Conservation (phyloP, 1,140 invertebrate genomes). For the Chymomyza costata region DNA sequence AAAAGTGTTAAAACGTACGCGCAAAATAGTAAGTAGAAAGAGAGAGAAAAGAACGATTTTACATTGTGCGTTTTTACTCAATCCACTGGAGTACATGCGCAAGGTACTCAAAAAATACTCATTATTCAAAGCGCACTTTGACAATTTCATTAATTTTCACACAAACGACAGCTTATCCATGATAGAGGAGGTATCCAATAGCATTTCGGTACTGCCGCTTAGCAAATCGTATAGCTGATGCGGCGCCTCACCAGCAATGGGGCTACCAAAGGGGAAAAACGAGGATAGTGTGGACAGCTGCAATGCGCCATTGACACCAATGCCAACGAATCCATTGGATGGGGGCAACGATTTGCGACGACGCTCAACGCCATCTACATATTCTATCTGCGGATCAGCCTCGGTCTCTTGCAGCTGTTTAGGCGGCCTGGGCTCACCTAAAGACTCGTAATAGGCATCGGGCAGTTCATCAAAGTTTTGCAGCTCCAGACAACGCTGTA, state of each 20-base stretch:
- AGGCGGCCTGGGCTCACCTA: constrained; percentile 30
- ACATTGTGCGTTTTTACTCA: too few species aligned
- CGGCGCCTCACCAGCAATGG: constrained; percentile 62
- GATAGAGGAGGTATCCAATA: constrained; percentile 65
- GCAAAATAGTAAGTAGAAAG: constrained; percentile 3
- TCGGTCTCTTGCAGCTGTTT: constrained; percentile 1
- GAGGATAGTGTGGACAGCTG: constrained; percentile 74
- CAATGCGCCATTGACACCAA: constrained; percentile 23
- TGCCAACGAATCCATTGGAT: constrained; percentile 34
- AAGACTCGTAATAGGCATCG: constrained; percentile 53
- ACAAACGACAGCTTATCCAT: constrained; percentile 71
- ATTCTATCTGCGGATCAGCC: constrained; percentile 32
- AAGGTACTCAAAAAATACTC: too few species aligned
- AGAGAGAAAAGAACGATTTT: too few species aligned
- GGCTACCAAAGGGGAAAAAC: constrained; percentile 76
- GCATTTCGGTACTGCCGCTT: constrained; percentile 58
- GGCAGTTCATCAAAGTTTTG: constrained; percentile 67
- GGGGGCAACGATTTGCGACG: constrained; percentile 38
- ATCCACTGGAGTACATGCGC: too few species aligned
- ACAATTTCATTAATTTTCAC: constrained; percentile 38
- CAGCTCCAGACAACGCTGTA: constrained; percentile 73
- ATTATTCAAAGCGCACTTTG: constrained; percentile 7
- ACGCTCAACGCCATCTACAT: constrained; percentile 64
- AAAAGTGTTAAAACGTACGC: constrained; percentile 46
- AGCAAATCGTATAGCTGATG: constrained; percentile 68